phyloP scores from a whole-genome alignment of 2,888 invertebrate genomes.

The Elmis aenea region DNA sequence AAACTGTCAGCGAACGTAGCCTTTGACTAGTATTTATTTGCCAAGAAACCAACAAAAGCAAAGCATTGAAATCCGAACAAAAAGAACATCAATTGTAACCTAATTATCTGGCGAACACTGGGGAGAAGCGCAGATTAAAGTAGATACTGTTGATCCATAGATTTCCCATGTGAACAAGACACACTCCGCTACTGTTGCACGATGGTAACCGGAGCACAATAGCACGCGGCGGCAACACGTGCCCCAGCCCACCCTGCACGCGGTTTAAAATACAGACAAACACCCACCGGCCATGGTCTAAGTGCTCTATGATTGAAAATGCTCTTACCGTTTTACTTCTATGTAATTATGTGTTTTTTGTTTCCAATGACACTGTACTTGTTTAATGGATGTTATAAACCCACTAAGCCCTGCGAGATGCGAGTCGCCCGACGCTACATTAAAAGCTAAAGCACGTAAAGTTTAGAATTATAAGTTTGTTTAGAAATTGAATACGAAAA shows the following conservation, averaged over 20 bases:
- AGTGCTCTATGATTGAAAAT: conserved; percentile 26
- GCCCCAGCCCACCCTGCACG: conserved; percentile 26
- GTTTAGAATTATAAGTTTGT: no score
- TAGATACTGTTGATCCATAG: conserved; percentile 28
- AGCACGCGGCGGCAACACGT: conserved; percentile 29
- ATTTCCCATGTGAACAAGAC: conserved; percentile 34
- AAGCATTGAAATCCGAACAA: no score
- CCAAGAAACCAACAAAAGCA: no score
- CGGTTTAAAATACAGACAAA: conserved; percentile 32
- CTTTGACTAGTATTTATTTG: no score
- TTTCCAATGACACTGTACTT: not conserved
- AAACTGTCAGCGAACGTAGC: no score
- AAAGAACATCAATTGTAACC: conserved; percentile 34
- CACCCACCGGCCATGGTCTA: conserved; percentile 28
- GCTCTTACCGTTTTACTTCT: conserved; percentile 15
- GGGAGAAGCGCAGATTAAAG: conserved; percentile 27
- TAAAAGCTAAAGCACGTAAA: no score
- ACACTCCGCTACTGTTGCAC: conserved; percentile 20
- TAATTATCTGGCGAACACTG: conserved; percentile 27
- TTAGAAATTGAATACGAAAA: no score
- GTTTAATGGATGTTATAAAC: no score
- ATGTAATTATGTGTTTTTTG: conserved; percentile 21
- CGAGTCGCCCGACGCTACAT: no score
- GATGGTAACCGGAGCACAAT: conserved; percentile 30
- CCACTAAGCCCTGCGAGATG: no score